These are phyloP conservation scores for Acanthurus leucopareius DNA, from an alignment of 2,797 vertebrate genomes.

Conservation along the genomic window DNA sequence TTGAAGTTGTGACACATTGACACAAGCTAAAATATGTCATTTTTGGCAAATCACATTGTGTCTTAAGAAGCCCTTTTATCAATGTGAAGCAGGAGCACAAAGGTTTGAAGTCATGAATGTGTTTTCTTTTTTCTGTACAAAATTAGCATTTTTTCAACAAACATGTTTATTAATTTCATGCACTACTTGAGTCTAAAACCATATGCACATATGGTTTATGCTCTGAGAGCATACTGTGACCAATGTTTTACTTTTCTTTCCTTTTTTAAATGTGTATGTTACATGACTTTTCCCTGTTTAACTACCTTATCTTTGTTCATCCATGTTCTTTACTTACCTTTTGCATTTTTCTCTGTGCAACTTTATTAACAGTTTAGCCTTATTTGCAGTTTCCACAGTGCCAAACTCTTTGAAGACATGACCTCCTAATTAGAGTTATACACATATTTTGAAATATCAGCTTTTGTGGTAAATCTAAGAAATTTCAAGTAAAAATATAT, in stretches of 20 bases:
- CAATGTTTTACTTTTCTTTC: neutral
- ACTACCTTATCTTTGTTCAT: neutral
- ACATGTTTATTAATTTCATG: neutral
- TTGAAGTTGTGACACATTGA: neutral
- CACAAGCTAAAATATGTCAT: neutral
- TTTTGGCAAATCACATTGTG: conserved; percentile 3
- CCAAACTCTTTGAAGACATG: neutral
- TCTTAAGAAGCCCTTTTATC: conserved; percentile 5
- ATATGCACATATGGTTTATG: neutral
- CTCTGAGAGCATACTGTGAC: neutral
- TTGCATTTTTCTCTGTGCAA: no score
- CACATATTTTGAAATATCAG: neutral
- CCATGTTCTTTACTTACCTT: no score
- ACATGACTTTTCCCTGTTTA: neutral
- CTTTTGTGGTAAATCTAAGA: conserved; percentile 7
- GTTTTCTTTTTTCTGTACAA: neutral
- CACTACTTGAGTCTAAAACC: neutral
- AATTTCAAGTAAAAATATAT: neutral
- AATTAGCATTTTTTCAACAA: neutral
- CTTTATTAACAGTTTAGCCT: neutral
- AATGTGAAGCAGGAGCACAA: conserved; percentile 22
- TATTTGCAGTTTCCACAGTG: conserved; percentile 16
- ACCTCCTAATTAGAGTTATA: neutral
- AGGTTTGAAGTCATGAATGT: conserved; percentile 34
- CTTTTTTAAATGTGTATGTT: neutral